phyloP scores from a whole-genome alignment of 2,888 invertebrate species.

The Idaea dimidiata region DNA sequence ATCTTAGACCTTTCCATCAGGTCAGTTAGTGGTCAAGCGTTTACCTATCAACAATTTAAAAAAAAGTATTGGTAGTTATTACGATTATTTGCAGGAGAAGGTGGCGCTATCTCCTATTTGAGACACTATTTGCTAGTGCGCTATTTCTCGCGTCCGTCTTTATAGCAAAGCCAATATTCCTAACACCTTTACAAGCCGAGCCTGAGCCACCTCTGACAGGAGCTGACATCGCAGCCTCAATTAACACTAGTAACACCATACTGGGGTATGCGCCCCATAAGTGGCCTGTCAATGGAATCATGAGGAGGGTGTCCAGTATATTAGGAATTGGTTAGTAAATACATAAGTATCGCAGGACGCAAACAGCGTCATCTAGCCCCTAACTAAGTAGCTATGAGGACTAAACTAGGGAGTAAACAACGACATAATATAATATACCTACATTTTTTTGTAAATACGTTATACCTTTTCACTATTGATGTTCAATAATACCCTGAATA shows the following conservation, averaged over 20 bases:
- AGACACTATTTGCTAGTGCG: constrained; percentile 44
- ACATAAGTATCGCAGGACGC: too few species aligned
- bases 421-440: too few species aligned
- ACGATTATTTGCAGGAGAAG: constrained; percentile 45
- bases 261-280: constrained; percentile 56
- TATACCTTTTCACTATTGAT: too few species aligned
- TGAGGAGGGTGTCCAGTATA: constrained; percentile 41
- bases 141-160: constrained; percentile 46
- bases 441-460: too few species aligned
- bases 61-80: neutral
- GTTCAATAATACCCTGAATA: too few species aligned
- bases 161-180: constrained; percentile 60
- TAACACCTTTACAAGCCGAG: constrained; percentile 52
- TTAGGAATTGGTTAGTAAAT: constrained; percentile 43
- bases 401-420: too few species aligned
- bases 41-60: too few species aligned
- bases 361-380: neutral
- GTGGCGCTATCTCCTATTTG: constrained; percentile 48
- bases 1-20: too few species aligned
- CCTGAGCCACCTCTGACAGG: constrained; percentile 45
- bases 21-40: too few species aligned
- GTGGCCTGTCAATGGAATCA: constrained; percentile 40
- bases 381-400: too few species aligned
- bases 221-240: constrained; percentile 40
- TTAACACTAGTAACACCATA: constrained; percentile 36